Base-by-base conservation (phyloP, 2,113 vertebrate genomes). In the Chauna torquata region DNA sequence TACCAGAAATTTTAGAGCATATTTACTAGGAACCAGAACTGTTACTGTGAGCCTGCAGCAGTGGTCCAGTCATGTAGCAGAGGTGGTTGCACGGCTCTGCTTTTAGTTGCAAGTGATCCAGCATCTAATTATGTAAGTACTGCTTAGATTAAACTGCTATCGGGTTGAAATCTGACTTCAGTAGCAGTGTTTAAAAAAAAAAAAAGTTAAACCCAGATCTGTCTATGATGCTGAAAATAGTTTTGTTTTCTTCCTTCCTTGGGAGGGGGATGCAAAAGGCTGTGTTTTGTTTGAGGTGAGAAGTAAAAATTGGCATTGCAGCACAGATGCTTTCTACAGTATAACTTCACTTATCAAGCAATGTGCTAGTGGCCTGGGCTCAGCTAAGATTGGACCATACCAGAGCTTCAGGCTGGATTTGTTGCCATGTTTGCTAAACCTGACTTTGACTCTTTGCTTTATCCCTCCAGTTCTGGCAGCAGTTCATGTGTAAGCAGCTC, bases 71-170 rank as follows among this genome's bases (percentile, higher is more conserved):
- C 45, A 6, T 57, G 0, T 15, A 5, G 6, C 19, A 12, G 74
- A 32, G 38, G 74, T 27, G 34, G 34, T 28, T 27, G 30, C 27
- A 8, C 42, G 8, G 50, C 85, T 64, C 55, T 3, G 1, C 55
- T 74, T 34, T 12, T 6, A 52, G 50, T 62, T 66, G 45, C 34
- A 4, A n/a, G 38, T 6, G 3, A 45, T 36, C 7, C 13, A 4
- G 18, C 1, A 1, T 25, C 55, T 66, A 0, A 0, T 32, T 40
- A 27, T 32, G 59, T 30, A 8, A 40, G 27, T 17, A 2, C 38
- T 28, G 62, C 59, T 50, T 8, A 44, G 58, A 10, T 30, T 3
- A 8, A 68, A 18, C 44, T 10, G 5, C 32, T 42, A 3, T 2
- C 23, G 49, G 62, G 4, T 14, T 19, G 42, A 30, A 52, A 57